Evolutionary conservation across 1,140 invertebrate genomes (phyloP).

Genomic region (Tetragonula clypearis): DNA sequence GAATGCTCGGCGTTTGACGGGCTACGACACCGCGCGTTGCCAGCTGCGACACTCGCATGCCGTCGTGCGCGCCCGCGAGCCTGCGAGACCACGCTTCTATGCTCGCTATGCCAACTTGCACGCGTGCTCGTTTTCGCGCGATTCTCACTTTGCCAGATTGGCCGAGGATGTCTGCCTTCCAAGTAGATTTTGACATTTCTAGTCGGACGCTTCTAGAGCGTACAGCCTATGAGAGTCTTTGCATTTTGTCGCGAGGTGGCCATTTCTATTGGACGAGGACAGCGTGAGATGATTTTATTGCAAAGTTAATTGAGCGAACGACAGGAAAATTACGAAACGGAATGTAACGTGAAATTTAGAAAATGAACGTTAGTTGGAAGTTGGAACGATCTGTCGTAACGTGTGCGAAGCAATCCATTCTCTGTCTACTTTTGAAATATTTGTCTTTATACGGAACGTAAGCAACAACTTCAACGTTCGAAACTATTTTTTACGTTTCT

Average conservation of each 20-base stretch:
- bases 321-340: too few species aligned
- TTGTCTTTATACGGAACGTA: neutral
- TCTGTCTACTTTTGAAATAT: neutral
- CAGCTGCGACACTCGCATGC: conserved; percentile 46
- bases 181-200: neutral
- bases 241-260: too few species aligned
- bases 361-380: too few species aligned
- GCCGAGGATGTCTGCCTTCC: neutral
- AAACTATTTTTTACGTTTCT: neutral
- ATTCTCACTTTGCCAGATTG: neutral
- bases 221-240: too few species aligned
- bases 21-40: conserved; percentile 52
- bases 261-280: too few species aligned
- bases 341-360: too few species aligned
- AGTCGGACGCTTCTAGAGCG: neutral
- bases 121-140: neutral
- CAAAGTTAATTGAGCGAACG: too few species aligned
- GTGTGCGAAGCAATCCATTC: too few species aligned
- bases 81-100: too few species aligned
- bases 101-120: neutral
- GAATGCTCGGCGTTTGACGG: conserved; percentile 73
- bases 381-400: too few species aligned
- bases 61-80: neutral
- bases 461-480: neutral
- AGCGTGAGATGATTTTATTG: too few species aligned